Evolutionary conservation across 30 jellyfish, hydroid and myxozoan species (phyloP), one percentile per base, ranked within the genome.

Genomic region (Chrysaora quinquecirrha): DNA sequence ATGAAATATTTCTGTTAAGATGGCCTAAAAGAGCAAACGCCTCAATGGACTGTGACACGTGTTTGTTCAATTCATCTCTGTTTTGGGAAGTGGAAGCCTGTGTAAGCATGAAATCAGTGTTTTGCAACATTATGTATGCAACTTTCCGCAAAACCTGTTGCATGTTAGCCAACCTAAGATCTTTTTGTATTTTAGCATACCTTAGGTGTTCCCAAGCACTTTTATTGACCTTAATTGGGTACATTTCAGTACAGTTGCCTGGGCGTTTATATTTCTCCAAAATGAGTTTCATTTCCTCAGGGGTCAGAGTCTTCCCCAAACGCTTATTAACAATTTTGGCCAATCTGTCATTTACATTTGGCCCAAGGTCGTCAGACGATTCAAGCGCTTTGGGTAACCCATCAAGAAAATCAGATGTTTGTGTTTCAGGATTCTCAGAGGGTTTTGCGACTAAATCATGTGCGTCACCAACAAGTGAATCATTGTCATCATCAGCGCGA

Each of bases 161-260:
- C 14, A 38, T 3, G 54, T 38, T 38, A 38, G 54, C 54, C 14
- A 38, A 14, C 6, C 82, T 16, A 12, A 70, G 58, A 46, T 70
- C 82, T 0, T 70, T 19, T 30, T 70, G 82, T 23, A 30, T 34
- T 30, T 70, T 70, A 70, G 12, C 32, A 27, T 4, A 11, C 23
- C 32, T 32, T 1, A 70, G 82, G 23, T 70, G 22, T 1, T 6
- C 82, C 82, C 82, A 70, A 1, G 84, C 73, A 19, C 34, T 72
- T 28, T 73, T 73, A 21, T 73, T 73, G 84, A 73, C 84, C 22
- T 73, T 73, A 16, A 73, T 31, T n/a, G 84, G 84, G 27, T 18
- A 27, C 7, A 73, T 49, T 47, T 43, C 50, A 10, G 18, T 20
- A 68, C 80, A 68, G 63, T 68, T 28, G 7, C 60, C 80, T 2